These are phyloP conservation scores for Lordiphosa collinella DNA, from an alignment of 1,140 invertebrate genomes.

Conservation along the genomic window DNA sequence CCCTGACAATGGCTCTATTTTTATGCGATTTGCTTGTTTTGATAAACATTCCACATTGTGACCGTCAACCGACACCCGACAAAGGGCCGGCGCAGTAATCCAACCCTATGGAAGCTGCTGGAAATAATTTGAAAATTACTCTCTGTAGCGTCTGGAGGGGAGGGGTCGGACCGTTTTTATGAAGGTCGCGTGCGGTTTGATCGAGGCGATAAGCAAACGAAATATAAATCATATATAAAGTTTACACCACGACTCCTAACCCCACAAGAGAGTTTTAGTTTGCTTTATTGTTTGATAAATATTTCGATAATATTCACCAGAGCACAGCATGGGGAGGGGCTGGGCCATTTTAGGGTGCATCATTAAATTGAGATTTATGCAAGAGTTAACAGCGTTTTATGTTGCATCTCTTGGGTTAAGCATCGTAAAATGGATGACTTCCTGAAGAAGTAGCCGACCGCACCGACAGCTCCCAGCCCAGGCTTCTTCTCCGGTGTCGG, in stretches of 20 bases:
- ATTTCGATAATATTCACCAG: constrained; percentile 65
- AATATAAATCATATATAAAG: constrained; percentile 51
- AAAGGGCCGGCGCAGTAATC: constrained; percentile 10
- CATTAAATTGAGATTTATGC: constrained; percentile 61
- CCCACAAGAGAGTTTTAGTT: constrained; percentile 14
- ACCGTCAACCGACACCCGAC: constrained; percentile 61
- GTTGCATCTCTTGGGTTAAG: constrained; percentile 2
- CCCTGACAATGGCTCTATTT: constrained; percentile 70
- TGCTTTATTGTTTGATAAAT: constrained; percentile 74
- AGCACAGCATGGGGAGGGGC: neutral
- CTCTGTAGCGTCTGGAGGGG: constrained; percentile 18
- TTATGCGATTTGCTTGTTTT: constrained; percentile 73
- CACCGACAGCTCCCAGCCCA: neutral
- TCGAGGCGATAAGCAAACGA: constrained; percentile 31
- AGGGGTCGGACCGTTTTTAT: constrained; percentile 54
- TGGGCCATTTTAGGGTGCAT: neutral
- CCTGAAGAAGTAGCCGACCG: neutral
- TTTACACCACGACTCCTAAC: constrained; percentile 25
- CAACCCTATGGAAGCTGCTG: constrained; percentile 40
- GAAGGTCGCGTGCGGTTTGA: constrained; percentile 77
- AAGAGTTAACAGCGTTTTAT: constrained; percentile 33
- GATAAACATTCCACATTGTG: constrained; percentile 64
- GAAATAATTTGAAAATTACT: constrained; percentile 75
- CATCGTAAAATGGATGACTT: constrained; percentile 21
- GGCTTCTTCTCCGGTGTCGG: neutral